Evolutionary conservation across 2,888 invertebrate genomes (phyloP), one percentile per base, ranked within the genome.

Genomic region (Drosophila pseudotakahashii): DNA sequence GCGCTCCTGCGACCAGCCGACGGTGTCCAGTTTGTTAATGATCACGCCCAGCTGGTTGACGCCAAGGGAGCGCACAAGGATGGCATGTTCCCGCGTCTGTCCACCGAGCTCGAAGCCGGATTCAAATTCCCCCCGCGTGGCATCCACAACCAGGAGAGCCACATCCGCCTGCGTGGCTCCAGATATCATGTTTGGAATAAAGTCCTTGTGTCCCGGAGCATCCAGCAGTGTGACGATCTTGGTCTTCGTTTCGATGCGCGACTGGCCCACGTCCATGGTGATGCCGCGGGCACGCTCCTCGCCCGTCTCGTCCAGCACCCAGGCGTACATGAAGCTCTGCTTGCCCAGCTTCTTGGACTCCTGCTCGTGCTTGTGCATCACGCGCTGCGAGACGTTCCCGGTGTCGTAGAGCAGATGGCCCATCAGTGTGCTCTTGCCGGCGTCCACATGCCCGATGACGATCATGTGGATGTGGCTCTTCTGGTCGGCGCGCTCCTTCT

Each of bases 161-260:
- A 98, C 99, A 93, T 99, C 99, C 2, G 99, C 99, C 92, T 99
- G 99, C 0, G 98, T 97, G 2, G 99, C 98, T 14, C 99, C 99
- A 13, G 97, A 97, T 79, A 99, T 99, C 99, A 99, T 99, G 89
- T 99, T 99, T 2, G 99, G 99, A 90, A 99, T 99, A 90, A 99
- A 99, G 92, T 99, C 99, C 91, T 97, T 98, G 92, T 99, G 99
- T 0, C 99, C 99, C 0, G 99, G 99, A 32, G 99, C 99, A 94
- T 99, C 99, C 63, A 99, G 93, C 48, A 99, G 93, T 0, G 96
- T 96, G 0, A 92, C 91, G 39, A 91, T 93, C 93, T 98, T 98
- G 3, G 95, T 94, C 59, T 95, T 94, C 0, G 98, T 98, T 92
- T 98, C 97, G 93, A 99, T 98, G 78, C 96, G 96, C 14, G 97